These are phyloP conservation scores for Leguminivora glycinivorella DNA, from an alignment of 1,140 invertebrate species.

Conservation along the genomic window DNA sequence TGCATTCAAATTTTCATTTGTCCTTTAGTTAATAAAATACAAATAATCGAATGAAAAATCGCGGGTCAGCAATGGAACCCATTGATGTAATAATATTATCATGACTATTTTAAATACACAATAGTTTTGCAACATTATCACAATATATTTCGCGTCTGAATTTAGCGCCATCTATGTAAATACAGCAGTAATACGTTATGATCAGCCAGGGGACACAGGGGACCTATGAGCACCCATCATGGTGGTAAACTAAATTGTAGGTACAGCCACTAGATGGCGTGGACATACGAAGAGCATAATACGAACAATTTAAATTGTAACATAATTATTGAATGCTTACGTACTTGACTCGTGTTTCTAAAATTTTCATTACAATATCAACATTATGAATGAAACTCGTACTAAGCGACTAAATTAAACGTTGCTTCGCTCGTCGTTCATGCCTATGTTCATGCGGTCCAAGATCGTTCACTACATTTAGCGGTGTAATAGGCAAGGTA, in stretches of 20 bases:
- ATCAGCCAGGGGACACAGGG: not conserved
- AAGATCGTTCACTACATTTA: not conserved
- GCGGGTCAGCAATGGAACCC: no score
- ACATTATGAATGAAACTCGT: not conserved
- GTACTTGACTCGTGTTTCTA: not conserved
- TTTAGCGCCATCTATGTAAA: not conserved
- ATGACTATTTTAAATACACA: no score
- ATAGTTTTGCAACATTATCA: no score
- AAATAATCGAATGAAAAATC: no score
- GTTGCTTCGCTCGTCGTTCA: not conserved
- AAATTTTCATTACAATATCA: not conserved
- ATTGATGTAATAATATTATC: no score
- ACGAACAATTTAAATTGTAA: constrained; percentile 2
- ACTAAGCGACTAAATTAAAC: not conserved
- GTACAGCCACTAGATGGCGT: not conserved
- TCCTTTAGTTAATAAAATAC: no score
- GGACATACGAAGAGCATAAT: not conserved
- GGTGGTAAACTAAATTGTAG: not conserved
- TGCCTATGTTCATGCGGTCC: not conserved
- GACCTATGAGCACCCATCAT: not conserved
- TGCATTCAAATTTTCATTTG: no score
- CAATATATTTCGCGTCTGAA: no score
- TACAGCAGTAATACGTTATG: not conserved
- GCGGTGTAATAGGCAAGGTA: constrained; percentile 3
- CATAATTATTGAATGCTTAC: not conserved